Percentiles rank a stretch among this genome's conserved stretches.
Conservation (phyloP, 2,113 vertebrate species). For the Oryzias javanicus region DNA sequence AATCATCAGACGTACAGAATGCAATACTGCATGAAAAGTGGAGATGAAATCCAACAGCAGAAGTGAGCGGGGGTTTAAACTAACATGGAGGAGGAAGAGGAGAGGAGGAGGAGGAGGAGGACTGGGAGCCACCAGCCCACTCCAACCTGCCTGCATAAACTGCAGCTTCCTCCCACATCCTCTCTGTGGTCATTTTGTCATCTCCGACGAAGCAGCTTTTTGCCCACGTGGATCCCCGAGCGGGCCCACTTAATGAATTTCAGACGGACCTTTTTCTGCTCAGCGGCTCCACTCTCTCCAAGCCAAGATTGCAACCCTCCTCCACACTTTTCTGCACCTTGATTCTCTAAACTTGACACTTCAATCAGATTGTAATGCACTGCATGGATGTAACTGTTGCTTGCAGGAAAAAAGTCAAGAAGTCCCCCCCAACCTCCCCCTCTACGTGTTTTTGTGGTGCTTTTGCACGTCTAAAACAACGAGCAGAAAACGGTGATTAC, state of each 20-base stretch:
- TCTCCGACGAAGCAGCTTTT: constrained; percentile 32
- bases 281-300: constrained; percentile 10
- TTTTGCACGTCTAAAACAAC: constrained; percentile 15
- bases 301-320: constrained; percentile 13
- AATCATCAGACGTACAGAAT: background rate
- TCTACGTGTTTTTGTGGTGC: constrained; percentile 18
- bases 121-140: constrained; percentile 68
- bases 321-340: constrained; percentile 19
- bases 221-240: constrained; percentile 36
- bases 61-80: constrained; percentile 60
- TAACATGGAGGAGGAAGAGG: constrained; percentile 57
- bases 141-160: constrained; percentile 48
- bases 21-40: constrained; percentile 29
- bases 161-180: constrained; percentile 59
- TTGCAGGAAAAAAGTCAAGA: constrained; percentile 12
- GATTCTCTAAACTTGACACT: constrained; percentile 15
- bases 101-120: too few species aligned
- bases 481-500: background rate
- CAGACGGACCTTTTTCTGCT: constrained; percentile 9
- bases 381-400: constrained; percentile 10
- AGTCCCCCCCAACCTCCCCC: constrained; percentile 32
- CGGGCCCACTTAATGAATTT: constrained; percentile 24
- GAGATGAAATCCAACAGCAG: constrained; percentile 43
- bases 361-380: constrained; percentile 17
- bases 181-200: constrained; percentile 61